Evolutionary conservation across 2,797 vertebrate species (phyloP).

Genomic region (Coccyzus lansbergi): DNA sequence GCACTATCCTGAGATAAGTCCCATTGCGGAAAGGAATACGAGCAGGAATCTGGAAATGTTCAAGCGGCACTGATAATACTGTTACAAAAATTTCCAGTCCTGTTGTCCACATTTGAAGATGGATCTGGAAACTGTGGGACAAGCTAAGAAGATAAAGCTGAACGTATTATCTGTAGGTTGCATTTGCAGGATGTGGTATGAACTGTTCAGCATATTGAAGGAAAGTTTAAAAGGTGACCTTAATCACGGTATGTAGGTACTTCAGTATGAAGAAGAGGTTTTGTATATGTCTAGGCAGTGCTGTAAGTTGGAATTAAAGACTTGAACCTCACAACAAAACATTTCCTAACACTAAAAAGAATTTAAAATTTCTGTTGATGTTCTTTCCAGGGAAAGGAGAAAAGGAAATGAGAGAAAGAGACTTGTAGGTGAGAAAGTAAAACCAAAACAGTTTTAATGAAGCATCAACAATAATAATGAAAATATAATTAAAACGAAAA

Average conservation of each 20-base stretch:
- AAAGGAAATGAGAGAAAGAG: too few relatives aligned
- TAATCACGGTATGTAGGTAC: background rate
- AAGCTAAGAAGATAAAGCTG: background rate
- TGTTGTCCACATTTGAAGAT: background rate
- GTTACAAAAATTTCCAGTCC: background rate
- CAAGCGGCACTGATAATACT: background rate
- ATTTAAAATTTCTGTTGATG: background rate
- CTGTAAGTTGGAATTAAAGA: background rate
- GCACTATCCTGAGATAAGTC: background rate
- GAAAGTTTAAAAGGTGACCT: background rate
- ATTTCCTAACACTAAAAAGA: background rate
- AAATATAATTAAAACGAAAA: too few relatives aligned
- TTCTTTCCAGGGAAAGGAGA: too few relatives aligned
- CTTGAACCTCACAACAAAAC: background rate
- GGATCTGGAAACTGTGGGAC: background rate
- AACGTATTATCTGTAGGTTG: background rate
- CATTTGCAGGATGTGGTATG: background rate
- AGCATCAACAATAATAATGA: too few relatives aligned
- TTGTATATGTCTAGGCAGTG: background rate
- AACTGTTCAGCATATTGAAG: background rate
- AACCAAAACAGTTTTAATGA: too few relatives aligned
- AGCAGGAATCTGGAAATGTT: background rate
- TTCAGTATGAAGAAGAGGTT: background rate
- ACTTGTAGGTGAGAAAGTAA: too few relatives aligned
- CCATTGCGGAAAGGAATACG: background rate